Base-by-base conservation (phyloP, 2,797 vertebrate species). In the Rhincodon typus region DNA sequence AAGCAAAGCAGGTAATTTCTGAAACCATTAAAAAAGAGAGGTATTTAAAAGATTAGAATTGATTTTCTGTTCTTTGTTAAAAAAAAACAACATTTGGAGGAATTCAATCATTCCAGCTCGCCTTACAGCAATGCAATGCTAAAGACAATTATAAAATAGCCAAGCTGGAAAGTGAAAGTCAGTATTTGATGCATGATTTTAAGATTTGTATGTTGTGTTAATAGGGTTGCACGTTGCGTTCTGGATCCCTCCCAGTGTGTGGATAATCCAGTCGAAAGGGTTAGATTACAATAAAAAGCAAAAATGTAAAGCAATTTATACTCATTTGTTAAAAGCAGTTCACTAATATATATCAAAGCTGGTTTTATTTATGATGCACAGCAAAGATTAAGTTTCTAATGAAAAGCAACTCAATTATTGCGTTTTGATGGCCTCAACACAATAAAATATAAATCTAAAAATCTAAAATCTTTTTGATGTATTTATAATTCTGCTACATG, bases 1-100 rank as follows among this genome's bases (percentile, higher is more conserved):
- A 95, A 95, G 70, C 34, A 95, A 95, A 95, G 70, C 94, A 95
- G 94, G 94, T 95, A 77, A 72, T 95, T 95, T 95, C 94, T 95
- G 70, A 95, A 77, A 53, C 42, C 94, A 95, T 95, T 77, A 95
- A n/a, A 94, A 93, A 93, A 72, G 53, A 95, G 94, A 95, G 70
- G 69, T 95, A 95, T 72, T 95, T 95, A 95, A 95, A 72, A 57
- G 94, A 95, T 95, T 95, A 95, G 69, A 77, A 95, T 95, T 95
- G 94, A 95, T 95, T 95, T 95, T 74, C 94, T 94, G 46, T 57
- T 95, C 50, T 95, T n/a, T 62, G 57, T 62, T 67, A 13, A 30
- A 17, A 38, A 67, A 69, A n/a, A 67, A 67, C 62, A 93, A 95
- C 94, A 95, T 95, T 95, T 77, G 27, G 50, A 4, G 53, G 94